phyloP scores from a whole-genome alignment of 2,888 invertebrate genomes.

The Carpatolechia fugitivella region DNA sequence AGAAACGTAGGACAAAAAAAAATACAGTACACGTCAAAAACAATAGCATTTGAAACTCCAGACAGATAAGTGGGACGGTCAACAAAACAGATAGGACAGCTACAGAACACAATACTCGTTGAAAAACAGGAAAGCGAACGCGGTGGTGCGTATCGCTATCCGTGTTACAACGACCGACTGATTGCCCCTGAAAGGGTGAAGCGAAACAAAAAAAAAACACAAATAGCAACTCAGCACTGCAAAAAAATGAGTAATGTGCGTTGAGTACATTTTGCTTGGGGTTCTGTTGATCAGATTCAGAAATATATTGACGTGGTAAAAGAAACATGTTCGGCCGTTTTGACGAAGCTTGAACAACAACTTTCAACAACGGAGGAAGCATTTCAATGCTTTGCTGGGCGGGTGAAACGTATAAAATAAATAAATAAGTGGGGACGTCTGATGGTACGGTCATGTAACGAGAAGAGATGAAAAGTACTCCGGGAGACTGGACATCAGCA shows the following conservation, averaged over 20 bases:
- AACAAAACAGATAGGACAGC: conserved; percentile 34
- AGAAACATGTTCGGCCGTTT: too few species aligned
- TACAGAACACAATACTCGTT: conserved; percentile 30
- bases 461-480: too few species aligned
- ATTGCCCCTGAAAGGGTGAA: conserved; percentile 66
- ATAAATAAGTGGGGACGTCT: too few species aligned
- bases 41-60: conserved; percentile 32
- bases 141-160: conserved; percentile 54
- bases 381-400: too few species aligned
- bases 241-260: neutral
- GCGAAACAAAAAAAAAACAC: conserved; percentile 55
- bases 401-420: too few species aligned
- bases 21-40: conserved; percentile 23
- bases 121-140: conserved; percentile 29
- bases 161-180: conserved; percentile 62
- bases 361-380: too few species aligned
- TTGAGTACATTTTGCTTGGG: too few species aligned
- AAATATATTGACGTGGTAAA: too few species aligned
- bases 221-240: conserved; percentile 2
- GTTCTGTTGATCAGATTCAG: too few species aligned
- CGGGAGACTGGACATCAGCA: too few species aligned
- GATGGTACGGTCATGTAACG: too few species aligned
- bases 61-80: conserved; percentile 33
- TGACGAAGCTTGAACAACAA: too few species aligned
- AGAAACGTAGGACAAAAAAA: neutral